phyloP scores from a whole-genome alignment of 2,888 invertebrate genomes.

The Pomacea canaliculata region DNA sequence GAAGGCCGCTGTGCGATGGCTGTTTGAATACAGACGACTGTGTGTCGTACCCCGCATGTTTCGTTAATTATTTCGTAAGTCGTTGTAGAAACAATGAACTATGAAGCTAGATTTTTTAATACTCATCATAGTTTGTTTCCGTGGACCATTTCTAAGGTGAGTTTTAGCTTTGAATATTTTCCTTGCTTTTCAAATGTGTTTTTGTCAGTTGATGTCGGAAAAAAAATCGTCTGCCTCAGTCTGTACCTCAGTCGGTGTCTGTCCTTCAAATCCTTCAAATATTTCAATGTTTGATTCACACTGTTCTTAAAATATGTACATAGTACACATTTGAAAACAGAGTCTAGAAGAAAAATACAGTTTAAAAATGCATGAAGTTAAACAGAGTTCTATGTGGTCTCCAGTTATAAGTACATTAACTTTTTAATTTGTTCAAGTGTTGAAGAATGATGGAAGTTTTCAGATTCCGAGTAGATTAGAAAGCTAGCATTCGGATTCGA shows the following conservation, averaged over 20 bases:
- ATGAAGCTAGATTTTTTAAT: conserved; percentile 6
- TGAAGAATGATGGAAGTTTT: too few species aligned
- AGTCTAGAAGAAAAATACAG: too few species aligned
- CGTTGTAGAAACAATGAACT: conserved; percentile 13
- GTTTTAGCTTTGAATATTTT: not conserved
- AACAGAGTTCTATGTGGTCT: too few species aligned
- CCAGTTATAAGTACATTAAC: too few species aligned
- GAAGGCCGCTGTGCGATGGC: conserved; percentile 21
- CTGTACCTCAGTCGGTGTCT: not conserved
- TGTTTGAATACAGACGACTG: conserved; percentile 10
- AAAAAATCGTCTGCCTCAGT: not conserved
- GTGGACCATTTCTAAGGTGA: conserved; percentile 14
- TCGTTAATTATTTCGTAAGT: not conserved
- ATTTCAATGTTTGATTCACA: not conserved
- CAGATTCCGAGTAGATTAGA: too few species aligned
- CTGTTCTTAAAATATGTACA: not conserved
- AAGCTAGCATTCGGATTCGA: too few species aligned
- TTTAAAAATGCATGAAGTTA: too few species aligned
- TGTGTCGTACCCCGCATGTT: not conserved
- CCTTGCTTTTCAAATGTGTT: not conserved
- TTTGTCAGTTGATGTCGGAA: not conserved
- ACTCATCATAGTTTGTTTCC: conserved; percentile 12
- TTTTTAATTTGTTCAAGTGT: too few species aligned
- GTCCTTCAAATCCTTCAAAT: not conserved
- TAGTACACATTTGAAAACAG: not conserved